phyloP scores from a whole-genome alignment of 2,888 invertebrate genomes.

The Spicauda simplicius region DNA sequence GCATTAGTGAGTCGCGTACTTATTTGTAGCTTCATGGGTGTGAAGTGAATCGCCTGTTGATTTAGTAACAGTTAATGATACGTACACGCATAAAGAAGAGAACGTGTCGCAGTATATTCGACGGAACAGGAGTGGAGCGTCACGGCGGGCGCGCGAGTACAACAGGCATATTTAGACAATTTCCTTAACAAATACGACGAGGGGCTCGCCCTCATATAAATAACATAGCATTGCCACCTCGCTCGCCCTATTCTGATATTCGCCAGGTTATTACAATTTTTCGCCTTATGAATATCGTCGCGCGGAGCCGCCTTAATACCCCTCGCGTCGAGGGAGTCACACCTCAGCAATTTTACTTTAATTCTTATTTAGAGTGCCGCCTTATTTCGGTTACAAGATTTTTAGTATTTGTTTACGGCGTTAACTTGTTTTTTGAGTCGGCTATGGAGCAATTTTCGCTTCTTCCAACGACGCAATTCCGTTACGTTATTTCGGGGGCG shows the following conservation, averaged over 20 bases:
- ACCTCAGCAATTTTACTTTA: constrained; percentile 83
- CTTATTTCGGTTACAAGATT: constrained; percentile 83
- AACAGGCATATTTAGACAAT: constrained; percentile 78
- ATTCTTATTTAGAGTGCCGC: constrained; percentile 83
- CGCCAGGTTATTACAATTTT: constrained; percentile 83
- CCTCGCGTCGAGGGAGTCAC: constrained; percentile 72
- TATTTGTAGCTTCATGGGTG: background rate
- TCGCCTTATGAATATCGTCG: constrained; percentile 84
- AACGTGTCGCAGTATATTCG: constrained; percentile 11
- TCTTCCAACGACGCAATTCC: constrained; percentile 68
- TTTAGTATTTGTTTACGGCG: constrained; percentile 83
- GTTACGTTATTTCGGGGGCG: constrained; percentile 56
- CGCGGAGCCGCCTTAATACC: constrained; percentile 64
- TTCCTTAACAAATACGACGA: constrained; percentile 70
- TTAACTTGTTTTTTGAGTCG: constrained; percentile 66
- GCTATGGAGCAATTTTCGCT: constrained; percentile 73
- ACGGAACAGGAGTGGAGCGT: constrained; percentile 25
- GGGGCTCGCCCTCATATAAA: constrained; percentile 70
- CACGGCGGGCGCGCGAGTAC: constrained; percentile 42
- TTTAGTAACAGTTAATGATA: constrained; percentile 28
- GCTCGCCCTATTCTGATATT: constrained; percentile 69
- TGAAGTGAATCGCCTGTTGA: constrained; percentile 29
- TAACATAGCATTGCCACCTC: constrained; percentile 63
- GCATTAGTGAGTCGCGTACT: background rate
- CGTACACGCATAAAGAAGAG: constrained; percentile 16